Percentiles rank a stretch among this genome's conserved stretches.
These are phyloP conservation scores for Saccopteryx bilineata DNA, from an alignment of 2,113 vertebrate species.

Conservation along the genomic window DNA sequence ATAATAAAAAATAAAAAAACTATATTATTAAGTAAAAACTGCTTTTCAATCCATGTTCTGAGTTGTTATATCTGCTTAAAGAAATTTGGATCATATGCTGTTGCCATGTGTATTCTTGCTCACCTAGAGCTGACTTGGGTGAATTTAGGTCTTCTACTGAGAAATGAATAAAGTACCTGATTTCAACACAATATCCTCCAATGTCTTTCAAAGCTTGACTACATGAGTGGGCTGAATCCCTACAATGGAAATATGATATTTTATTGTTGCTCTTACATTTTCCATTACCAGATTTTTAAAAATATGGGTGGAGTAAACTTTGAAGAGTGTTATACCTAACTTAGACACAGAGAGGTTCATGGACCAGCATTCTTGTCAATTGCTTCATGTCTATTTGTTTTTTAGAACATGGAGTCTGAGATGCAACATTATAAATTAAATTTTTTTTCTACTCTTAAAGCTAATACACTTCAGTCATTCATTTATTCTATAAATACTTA, in stretches of 20 bases:
- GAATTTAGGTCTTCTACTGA: background rate
- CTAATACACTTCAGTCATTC: background rate
- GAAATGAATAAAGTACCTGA: background rate
- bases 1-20: too few species aligned
- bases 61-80: background rate
- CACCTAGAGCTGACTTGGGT: background rate
- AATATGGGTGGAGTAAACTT: background rate
- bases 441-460: background rate
- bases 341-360: background rate
- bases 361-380: background rate
- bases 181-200: conserved; percentile 28
- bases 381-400: conserved; percentile 29
- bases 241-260: conserved; percentile 26
- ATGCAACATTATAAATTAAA: background rate
- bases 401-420: background rate
- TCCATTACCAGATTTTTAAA: conserved; percentile 6
- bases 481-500: background rate
- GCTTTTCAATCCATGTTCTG: background rate
- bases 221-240: background rate
- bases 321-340: background rate
- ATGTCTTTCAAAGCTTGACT: conserved; percentile 32
- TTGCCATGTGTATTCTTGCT: background rate
- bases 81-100: background rate
- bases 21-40: conserved; percentile 12
- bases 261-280: conserved; percentile 35